Evolutionary conservation across 2,113 vertebrate species (phyloP).

Genomic region (Gracilinanus agilis): DNA sequence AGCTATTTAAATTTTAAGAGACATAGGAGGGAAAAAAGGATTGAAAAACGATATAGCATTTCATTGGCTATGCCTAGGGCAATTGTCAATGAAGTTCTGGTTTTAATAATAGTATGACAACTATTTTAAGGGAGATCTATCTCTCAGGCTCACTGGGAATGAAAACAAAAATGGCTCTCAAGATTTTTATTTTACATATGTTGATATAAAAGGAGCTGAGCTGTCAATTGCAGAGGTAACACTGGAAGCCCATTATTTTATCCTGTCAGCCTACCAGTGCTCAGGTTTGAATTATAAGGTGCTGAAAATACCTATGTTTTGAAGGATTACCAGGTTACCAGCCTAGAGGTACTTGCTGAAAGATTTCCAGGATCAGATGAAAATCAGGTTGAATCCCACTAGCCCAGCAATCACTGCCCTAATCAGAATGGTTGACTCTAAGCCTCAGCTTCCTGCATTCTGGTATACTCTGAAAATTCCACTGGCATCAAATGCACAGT

Average conservation of each 20-base stretch:
- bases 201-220: neutral
- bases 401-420: neutral
- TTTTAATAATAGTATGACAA: neutral
- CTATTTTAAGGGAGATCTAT: neutral
- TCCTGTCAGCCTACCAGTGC: neutral
- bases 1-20: neutral
- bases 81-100: constrained; percentile 1
- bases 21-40: neutral
- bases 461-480: neutral
- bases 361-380: neutral
- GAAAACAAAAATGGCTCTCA: neutral
- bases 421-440: neutral
- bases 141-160: neutral
- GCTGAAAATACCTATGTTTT: neutral
- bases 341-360: neutral
- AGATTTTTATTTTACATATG: neutral
- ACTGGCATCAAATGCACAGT: neutral
- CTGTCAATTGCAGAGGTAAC: neutral
- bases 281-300: neutral
- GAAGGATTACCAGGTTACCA: neutral
- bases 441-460: neutral
- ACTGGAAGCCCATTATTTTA: neutral
- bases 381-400: neutral
- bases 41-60: neutral
- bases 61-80: neutral